Conservation (phyloP, 2,113 vertebrate species). For the Nerophis lumbriciformis region DNA sequence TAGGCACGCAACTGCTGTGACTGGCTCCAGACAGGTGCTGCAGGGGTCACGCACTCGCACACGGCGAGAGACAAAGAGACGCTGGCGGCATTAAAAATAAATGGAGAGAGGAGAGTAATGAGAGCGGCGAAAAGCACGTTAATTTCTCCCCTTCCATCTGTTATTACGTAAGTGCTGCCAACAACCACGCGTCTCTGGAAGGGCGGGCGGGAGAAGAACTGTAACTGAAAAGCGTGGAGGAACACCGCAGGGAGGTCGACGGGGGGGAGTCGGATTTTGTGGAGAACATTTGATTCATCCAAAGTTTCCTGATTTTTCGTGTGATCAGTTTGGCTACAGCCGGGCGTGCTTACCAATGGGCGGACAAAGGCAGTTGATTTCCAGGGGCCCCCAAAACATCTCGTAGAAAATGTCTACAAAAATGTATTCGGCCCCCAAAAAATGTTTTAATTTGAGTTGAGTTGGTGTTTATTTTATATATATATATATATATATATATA, state of each 20-base stretch:
- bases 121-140: constrained; percentile 91
- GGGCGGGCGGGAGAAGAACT: constrained; percentile 15
- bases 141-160: constrained; percentile 99
- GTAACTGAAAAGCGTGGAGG: constrained; percentile 32
- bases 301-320: background rate
- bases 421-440: no score
- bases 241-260: constrained; percentile 37
- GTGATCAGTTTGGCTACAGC: no score
- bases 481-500: no score
- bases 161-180: constrained; percentile 99
- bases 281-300: constrained; percentile 10
- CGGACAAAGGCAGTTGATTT: no score
- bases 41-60: constrained; percentile 84
- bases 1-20: constrained; percentile 91
- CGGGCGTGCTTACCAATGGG: no score
- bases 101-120: constrained; percentile 89
- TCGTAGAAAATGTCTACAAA: no score
- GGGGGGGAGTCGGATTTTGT: constrained; percentile 34
- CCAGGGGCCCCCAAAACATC: no score
- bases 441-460: no score
- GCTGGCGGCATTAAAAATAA: constrained; percentile 89
- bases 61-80: constrained; percentile 28
- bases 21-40: constrained; percentile 99
- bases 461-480: no score
- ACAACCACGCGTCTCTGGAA: constrained; percentile 83